These are phyloP conservation scores for Sycophaga agraensis DNA, from an alignment of 1,140 invertebrate genomes.

Conservation along the genomic window DNA sequence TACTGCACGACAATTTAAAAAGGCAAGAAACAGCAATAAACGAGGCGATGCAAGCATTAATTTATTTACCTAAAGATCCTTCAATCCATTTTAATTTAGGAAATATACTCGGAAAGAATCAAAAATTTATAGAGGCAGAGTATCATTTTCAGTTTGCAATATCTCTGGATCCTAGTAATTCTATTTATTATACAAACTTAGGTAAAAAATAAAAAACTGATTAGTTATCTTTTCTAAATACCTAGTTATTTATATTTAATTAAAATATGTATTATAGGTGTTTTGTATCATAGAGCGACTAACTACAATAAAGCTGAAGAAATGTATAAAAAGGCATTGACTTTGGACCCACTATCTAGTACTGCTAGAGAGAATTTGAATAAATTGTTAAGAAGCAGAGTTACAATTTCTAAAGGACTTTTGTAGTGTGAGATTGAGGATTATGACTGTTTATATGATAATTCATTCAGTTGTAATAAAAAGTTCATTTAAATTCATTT, in stretches of 20 bases:
- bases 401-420: too few relatives aligned
- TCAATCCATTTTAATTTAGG: conserved; percentile 83
- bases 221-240: conserved; percentile 8
- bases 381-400: too few relatives aligned
- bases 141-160: conserved; percentile 77
- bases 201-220: conserved; percentile 58
- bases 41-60: conserved; percentile 69
- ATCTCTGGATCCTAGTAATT: conserved; percentile 65
- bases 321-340: conserved; percentile 75
- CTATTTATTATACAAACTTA: conserved; percentile 82
- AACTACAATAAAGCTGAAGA: conserved; percentile 72
- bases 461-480: too few relatives aligned
- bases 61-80: conserved; percentile 69
- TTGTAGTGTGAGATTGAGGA: not conserved
- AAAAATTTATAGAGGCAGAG: conserved; percentile 77
- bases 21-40: conserved; percentile 69
- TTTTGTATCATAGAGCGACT: conserved; percentile 92
- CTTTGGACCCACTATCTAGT: conserved; percentile 68
- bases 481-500: too few relatives aligned
- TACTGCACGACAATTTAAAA: conserved; percentile 80
- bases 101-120: conserved; percentile 84
- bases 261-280: conserved; percentile 64
- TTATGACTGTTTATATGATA: too few relatives aligned
- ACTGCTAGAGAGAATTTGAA: conserved; percentile 70
- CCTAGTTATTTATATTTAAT: conserved; percentile 1